Percentiles rank a stretch among this genome's conserved stretches.
phyloP scores from a whole-genome alignment of 2,888 invertebrate genomes.

The Eristalis arbustorum region DNA sequence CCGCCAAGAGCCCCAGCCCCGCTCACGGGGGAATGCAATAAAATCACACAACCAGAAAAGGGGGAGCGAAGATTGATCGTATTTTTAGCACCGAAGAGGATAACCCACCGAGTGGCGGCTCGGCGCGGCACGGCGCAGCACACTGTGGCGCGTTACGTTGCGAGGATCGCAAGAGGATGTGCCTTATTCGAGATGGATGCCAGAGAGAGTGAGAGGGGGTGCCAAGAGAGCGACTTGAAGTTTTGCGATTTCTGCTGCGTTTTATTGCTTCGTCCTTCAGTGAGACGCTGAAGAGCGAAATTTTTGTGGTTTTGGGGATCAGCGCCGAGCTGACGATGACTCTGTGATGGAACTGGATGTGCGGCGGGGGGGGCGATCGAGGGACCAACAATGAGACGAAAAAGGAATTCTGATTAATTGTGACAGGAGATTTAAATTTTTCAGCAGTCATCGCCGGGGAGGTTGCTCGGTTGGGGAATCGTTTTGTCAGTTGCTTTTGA shows the following conservation, averaged over 20 bases:
- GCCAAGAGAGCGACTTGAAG: constrained; percentile 5
- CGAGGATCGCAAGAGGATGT: constrained; percentile 65
- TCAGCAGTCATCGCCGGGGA: constrained; percentile 53
- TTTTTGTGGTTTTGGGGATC: constrained; percentile 63
- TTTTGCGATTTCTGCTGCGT: constrained; percentile 25
- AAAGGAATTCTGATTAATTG: constrained; percentile 57
- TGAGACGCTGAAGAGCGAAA: constrained; percentile 50
- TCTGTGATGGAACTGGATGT: constrained; percentile 7
- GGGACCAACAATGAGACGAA: constrained; percentile 12
- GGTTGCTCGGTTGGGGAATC: constrained; percentile 9
- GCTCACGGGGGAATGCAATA: constrained; percentile 49
- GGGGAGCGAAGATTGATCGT: constrained; percentile 67
- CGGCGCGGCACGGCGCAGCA: no score
- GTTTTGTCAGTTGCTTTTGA: constrained; percentile 43
- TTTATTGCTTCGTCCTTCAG: constrained; percentile 69
- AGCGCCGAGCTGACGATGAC: constrained; percentile 6
- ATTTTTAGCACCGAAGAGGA: constrained; percentile 69
- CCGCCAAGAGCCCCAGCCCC: constrained; percentile 13
- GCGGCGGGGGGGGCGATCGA: neutral
- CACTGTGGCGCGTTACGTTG: neutral
- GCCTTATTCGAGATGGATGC: constrained; percentile 40
- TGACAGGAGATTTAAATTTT: constrained; percentile 66
- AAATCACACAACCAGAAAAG: constrained; percentile 46
- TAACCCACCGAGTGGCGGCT: constrained; percentile 29
- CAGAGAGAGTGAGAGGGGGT: neutral